These are phyloP conservation scores for Linyphia triangularis DNA, from an alignment of 2,888 invertebrate species.

Conservation along the genomic window DNA sequence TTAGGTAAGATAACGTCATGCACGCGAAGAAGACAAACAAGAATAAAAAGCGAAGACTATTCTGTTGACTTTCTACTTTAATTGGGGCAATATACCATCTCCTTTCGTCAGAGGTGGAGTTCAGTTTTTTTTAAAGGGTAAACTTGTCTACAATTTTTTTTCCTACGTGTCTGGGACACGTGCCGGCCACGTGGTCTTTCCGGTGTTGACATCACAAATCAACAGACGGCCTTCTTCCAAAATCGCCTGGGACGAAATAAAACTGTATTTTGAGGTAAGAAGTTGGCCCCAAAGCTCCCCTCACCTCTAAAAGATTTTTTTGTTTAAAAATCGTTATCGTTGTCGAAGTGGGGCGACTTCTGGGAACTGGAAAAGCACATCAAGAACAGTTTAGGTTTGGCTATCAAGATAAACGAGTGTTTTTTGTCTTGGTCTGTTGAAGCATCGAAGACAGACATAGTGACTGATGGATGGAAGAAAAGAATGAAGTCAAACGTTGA, in stretches of 20 bases:
- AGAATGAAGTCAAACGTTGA: not conserved
- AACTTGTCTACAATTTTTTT: not conserved
- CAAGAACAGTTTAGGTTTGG: not conserved
- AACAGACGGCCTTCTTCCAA: conserved; percentile 40
- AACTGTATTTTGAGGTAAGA: not conserved
- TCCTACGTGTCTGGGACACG: conserved; percentile 23
- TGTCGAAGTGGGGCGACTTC: not conserved
- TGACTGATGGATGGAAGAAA: not conserved
- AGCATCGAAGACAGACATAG: not conserved
- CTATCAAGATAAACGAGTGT: not conserved
- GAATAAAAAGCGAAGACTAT: not conserved
- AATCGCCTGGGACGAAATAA: conserved; percentile 6
- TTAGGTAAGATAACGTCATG: not conserved
- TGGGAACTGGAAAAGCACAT: not conserved
- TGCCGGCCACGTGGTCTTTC: conserved; percentile 60
- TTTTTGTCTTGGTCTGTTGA: not conserved
- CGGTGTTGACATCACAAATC: conserved; percentile 71
- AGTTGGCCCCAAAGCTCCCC: not conserved
- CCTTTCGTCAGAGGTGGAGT: not conserved
- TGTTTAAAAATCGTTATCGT: not conserved
- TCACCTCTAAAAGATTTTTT: not conserved
- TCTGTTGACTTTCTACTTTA: not conserved
- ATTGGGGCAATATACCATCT: not conserved
- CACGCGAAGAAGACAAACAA: not conserved
- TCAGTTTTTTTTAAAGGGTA: not conserved